Evolutionary conservation across 2,113 vertebrate genomes (phyloP), one percentile per base, ranked within the genome.

Genomic region (Argyrosomus japonicus): DNA sequence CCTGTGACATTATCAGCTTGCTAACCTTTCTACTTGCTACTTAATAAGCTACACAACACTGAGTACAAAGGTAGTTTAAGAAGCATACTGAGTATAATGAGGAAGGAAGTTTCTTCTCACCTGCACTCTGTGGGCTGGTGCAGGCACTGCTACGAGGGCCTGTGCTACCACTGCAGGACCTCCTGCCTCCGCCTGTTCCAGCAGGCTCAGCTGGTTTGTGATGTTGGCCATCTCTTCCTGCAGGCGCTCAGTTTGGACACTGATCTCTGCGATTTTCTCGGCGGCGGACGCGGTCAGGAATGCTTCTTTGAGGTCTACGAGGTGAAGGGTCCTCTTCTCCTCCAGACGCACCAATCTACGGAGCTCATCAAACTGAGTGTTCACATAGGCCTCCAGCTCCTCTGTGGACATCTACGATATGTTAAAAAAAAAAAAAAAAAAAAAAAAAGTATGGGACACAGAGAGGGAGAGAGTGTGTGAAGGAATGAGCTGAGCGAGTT

Each of bases 201-300:
- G 95, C 85, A 94, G 93, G 74, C 93, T 94, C 48, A 90, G 93
- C 87, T 97, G 95, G 77, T 94, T 94, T 72, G 95, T 97, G 90
- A 97, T 95, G 92, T 94, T 95, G 82, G 93, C 94, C 95, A 97
- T 97, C 82, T 97, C 96, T 65, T 96, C 95, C 87, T 96, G 96
- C 74, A 96, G 87, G 21, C 95, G 95, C 87, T 95, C 93, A 1
- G 96, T 94, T 71, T 96, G 88, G 8, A 95, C 88, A 0, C 69
- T 87, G 83, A 97, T 96, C 85, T 97, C 95, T 0, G 96, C 95
- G 14, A 97, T 94, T 76, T 96, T 95, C 81, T 93, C 95, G 0
- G 95, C 95, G 9, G 97, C 95, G 40, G 95, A 95, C 19, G 95
- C 96, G 0, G 96, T 96, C 83, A 96, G 90, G 84, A 94, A 95